These are phyloP conservation scores for Haemorhous mexicanus DNA, from an alignment of 2,113 vertebrate species.

Conservation along the genomic window DNA sequence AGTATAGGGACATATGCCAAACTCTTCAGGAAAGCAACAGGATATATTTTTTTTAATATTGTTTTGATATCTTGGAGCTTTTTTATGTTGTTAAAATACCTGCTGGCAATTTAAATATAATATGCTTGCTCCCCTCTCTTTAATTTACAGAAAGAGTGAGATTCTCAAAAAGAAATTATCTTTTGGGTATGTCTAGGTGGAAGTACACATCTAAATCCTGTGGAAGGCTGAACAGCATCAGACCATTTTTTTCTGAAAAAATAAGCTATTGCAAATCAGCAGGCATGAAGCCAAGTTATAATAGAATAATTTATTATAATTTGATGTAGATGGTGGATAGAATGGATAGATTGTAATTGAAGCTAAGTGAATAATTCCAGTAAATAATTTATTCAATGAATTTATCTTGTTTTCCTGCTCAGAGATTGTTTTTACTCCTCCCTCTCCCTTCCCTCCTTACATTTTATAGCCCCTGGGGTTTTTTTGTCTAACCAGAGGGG, in stretches of 20 bases:
- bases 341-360: slow-evolving; percentile 57
- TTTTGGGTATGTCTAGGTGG: neutral
- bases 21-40: neutral
- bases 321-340: slow-evolving; percentile 47
- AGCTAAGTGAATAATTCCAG: slow-evolving; percentile 61
- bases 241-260: slow-evolving; percentile 14
- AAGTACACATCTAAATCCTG: neutral
- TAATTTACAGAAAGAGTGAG: neutral
- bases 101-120: neutral
- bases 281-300: slow-evolving; percentile 49
- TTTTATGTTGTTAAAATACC: neutral
- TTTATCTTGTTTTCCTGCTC: slow-evolving; percentile 40
- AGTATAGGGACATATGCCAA: neutral
- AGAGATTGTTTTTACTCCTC: neutral
- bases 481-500: neutral
- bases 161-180: neutral
- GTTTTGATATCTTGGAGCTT: neutral
- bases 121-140: neutral
- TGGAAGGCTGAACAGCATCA: neutral
- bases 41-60: slow-evolving; percentile 6
- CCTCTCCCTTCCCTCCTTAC: neutral
- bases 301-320: slow-evolving; percentile 56
- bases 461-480: neutral
- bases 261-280: slow-evolving; percentile 28
- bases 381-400: slow-evolving; percentile 64